Evolutionary conservation across 2,113 vertebrate genomes (phyloP).

Genomic region (Tragelaphus buxtoni): DNA sequence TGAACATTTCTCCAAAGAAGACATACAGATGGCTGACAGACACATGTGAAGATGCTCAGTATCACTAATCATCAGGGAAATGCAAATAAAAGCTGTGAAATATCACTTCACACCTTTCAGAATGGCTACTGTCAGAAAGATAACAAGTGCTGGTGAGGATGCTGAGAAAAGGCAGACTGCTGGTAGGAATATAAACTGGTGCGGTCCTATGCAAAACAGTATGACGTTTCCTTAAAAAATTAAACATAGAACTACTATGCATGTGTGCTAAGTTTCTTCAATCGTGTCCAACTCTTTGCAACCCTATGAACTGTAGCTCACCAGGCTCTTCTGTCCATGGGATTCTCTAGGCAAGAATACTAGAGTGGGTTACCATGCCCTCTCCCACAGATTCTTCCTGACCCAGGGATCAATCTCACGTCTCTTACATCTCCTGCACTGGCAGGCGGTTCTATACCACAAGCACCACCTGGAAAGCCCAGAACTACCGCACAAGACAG

Average conservation of each 20-base stretch:
- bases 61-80: background rate
- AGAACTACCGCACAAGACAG: background rate
- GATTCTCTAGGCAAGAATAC: background rate
- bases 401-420: accelerated
- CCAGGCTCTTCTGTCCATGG: background rate
- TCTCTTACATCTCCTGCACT: background rate
- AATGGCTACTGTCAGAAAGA: background rate
- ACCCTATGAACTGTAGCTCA: background rate
- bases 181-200: background rate
- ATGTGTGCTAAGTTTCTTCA: background rate
- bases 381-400: background rate
- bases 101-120: background rate
- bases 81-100: background rate
- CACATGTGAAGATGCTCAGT: background rate
- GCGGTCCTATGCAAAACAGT: background rate
- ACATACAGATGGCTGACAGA: background rate
- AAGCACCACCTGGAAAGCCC: background rate
- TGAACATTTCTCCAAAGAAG: background rate
- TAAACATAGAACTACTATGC: background rate
- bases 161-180: background rate
- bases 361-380: background rate
- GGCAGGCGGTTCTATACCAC: background rate
- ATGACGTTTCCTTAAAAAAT: background rate
- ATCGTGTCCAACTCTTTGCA: background rate
- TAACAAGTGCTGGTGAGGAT: background rate